Base-by-base conservation (phyloP, 2,888 invertebrate genomes). In the Drosophila limbata region DNA sequence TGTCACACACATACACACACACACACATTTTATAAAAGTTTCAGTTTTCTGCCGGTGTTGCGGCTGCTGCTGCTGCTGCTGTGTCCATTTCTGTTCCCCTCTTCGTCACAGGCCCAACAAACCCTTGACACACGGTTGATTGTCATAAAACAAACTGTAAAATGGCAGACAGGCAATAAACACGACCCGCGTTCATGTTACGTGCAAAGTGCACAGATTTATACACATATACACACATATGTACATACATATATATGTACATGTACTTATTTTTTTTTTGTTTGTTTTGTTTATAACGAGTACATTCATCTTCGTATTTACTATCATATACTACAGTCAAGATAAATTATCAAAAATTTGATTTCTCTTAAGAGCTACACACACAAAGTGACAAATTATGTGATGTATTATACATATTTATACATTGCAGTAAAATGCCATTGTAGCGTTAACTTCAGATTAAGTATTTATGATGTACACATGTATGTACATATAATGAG, bases 181-280 rank as follows among this genome's bases (percentile, higher is more conserved):
- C 73, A 68, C 75, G 64, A 57, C 50, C 60, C 48, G 45, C 28
- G 37, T 53, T 69, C 57, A 51, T 68, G 53, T 65, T 76, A 75
- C 77, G 75, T 75, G 75, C 75, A 75, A 75, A 77, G 75, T 77
- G 77, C 76, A 77, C 59, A 69, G 55, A 69, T 69, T 69, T 64
- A 47, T 45, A 57, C 59, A 50, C 42, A 57, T 19, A 59, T 19
- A 25, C n/a, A 52, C 40, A 47, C 13, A n/a, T 37, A 31, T 6
- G 6, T 51, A 21, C 40, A 17, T 66, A 35, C 17, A 31, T 55
- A 17, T 17, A 13, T 50, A 17, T 33, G n/a, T n/a, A n/a, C n/a
- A n/a, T 60, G 47, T 63, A 55, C 37, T 47, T 44, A 21, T 17
- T 44, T 73, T 70, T 59, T 19, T 44, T 45, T 60, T 60, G n/a